phyloP scores from a whole-genome alignment of 2,888 invertebrate species.

The Epiblema foenella region DNA sequence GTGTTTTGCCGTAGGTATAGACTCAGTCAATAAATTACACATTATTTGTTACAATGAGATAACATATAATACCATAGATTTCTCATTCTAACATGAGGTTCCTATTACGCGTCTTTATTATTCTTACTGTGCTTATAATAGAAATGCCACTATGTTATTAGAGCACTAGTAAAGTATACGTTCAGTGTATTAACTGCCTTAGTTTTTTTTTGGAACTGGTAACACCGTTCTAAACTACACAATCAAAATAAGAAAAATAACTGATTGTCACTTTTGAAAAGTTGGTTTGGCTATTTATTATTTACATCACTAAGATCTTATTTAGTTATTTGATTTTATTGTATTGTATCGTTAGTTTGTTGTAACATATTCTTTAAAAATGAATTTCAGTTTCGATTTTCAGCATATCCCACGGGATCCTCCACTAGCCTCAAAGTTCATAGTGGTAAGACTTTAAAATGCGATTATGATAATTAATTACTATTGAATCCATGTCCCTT shows the following conservation, averaged over 20 bases:
- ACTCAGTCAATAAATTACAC: background rate
- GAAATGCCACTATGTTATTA: too few relatives aligned
- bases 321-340: background rate
- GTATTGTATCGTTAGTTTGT: background rate
- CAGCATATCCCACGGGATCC: conserved; percentile 55
- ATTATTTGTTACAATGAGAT: too few relatives aligned
- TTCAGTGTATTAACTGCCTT: background rate
- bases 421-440: conserved; percentile 59
- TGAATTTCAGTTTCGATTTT: conserved; percentile 42
- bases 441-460: conserved; percentile 58
- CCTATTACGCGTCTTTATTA: too few relatives aligned
- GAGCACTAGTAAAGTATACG: too few relatives aligned
- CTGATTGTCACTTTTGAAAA: conserved; percentile 34
- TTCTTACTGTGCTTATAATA: too few relatives aligned
- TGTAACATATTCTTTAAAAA: background rate
- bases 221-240: background rate
- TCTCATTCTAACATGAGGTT: too few relatives aligned
- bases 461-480: background rate
- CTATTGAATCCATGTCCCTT: too few relatives aligned
- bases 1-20: background rate
- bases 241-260: conserved; percentile 8
- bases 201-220: background rate
- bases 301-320: too few relatives aligned
- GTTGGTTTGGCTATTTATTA: background rate
- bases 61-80: too few relatives aligned